Evolutionary conservation across 2,888 invertebrate genomes (phyloP).

Genomic region (Magallana nippona): DNA sequence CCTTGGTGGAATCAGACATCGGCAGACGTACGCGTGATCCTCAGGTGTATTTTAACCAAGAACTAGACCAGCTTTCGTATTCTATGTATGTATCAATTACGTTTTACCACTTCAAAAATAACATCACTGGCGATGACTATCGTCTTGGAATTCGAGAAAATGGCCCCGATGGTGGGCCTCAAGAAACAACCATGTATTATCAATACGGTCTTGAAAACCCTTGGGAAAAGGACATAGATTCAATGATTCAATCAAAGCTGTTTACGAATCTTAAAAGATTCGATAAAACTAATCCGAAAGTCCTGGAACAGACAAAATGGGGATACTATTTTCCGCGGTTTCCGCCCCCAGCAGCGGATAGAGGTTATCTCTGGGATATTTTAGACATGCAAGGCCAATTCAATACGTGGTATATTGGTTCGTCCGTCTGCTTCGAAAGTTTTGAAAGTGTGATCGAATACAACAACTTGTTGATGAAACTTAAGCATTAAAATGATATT

Average conservation of each 20-base stretch:
- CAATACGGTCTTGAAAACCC: conserved; percentile 34
- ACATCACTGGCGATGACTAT: conserved; percentile 35
- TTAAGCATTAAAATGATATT: not conserved
- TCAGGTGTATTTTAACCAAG: not conserved
- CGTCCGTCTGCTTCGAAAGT: conserved; percentile 39
- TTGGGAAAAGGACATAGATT: not conserved
- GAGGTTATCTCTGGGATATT: conserved; percentile 40
- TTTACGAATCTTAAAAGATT: not conserved
- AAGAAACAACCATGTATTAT: conserved; percentile 22
- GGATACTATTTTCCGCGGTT: conserved; percentile 36
- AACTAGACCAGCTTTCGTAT: not conserved
- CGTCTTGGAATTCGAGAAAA: conserved; percentile 34
- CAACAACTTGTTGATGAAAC: conserved; percentile 25
- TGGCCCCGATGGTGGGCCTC: conserved; percentile 8
- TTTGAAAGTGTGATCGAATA: conserved; percentile 40
- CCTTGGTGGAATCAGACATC: not conserved
- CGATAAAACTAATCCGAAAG: not conserved
- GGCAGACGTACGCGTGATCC: not conserved
- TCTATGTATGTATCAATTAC: not conserved
- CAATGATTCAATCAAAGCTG: not conserved
- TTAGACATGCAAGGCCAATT: conserved; percentile 40
- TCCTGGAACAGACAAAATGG: conserved; percentile 5
- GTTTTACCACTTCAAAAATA: conserved; percentile 14
- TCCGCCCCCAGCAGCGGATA: not conserved
- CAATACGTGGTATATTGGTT: conserved; percentile 44